Conservation (phyloP, 2,797 vertebrate species). For the Poecile montanus region DNA sequence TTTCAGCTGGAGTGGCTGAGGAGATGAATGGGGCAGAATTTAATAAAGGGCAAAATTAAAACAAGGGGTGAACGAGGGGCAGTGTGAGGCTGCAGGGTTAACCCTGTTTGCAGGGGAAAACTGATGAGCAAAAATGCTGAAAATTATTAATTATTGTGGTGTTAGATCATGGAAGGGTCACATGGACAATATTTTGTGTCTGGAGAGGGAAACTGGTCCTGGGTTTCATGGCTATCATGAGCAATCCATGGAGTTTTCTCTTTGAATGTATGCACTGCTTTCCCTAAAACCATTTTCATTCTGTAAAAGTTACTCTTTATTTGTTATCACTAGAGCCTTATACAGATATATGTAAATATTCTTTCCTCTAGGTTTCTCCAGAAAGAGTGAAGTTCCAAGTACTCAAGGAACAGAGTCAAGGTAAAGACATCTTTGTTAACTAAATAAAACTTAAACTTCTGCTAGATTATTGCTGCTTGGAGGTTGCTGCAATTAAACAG, state of each 20-base stretch:
- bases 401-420: conserved; percentile 81
- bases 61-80: background rate
- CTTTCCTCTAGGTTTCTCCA: conserved; percentile 69
- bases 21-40: background rate
- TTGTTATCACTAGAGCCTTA: background rate
- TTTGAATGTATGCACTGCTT: background rate
- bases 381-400: conserved; percentile 87
- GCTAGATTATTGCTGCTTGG: background rate
- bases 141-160: background rate
- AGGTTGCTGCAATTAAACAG: background rate
- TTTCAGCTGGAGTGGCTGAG: background rate
- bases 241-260: background rate
- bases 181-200: rapidly evolving
- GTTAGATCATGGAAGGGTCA: background rate
- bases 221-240: background rate
- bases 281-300: background rate
- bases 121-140: background rate
- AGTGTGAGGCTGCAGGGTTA: background rate
- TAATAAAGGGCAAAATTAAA: background rate
- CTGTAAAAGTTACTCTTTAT: background rate
- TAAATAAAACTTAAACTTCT: background rate
- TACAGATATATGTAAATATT: background rate
- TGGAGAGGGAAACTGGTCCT: background rate
- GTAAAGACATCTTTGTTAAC: conserved; percentile 64
- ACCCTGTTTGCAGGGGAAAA: background rate